Conservation (phyloP, 2,888 invertebrate species). For the Diarsia mendica region DNA sequence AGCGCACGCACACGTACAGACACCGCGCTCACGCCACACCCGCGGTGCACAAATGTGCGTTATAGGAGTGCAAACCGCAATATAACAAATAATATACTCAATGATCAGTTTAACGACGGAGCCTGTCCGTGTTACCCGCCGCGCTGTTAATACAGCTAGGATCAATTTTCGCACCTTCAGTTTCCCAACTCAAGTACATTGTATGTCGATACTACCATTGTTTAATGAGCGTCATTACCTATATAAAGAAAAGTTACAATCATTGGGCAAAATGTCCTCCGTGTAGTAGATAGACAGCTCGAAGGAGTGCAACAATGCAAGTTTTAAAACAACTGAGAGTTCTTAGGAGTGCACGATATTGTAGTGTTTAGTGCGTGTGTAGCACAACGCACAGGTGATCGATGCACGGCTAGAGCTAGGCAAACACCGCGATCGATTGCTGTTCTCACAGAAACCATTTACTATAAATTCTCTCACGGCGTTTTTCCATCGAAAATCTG, state of each 20-base stretch:
- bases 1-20: background rate
- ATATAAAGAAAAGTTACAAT: background rate
- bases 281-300: background rate
- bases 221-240: background rate
- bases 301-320: background rate
- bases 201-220: background rate
- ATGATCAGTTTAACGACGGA: background rate
- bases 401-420: background rate
- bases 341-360: background rate
- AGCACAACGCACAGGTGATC: too few relatives aligned
- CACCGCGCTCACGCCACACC: background rate
- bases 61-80: background rate
- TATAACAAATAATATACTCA: constrained; percentile 6
- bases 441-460: constrained; percentile 25
- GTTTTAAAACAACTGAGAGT: background rate
- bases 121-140: background rate
- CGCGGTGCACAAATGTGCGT: background rate
- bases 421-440: constrained; percentile 11
- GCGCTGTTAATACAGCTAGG: background rate
- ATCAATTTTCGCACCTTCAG: constrained; percentile 12
- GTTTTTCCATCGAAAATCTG: constrained; percentile 16
- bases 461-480: constrained; percentile 28
- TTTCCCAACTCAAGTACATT: constrained; percentile 33
- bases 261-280: background rate
- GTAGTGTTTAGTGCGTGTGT: background rate